A percentile compares a stretch with the other conserved stretches of the same genome.
Conservation (phyloP, 2,113 vertebrate species). For the Chaetops frenatus region DNA sequence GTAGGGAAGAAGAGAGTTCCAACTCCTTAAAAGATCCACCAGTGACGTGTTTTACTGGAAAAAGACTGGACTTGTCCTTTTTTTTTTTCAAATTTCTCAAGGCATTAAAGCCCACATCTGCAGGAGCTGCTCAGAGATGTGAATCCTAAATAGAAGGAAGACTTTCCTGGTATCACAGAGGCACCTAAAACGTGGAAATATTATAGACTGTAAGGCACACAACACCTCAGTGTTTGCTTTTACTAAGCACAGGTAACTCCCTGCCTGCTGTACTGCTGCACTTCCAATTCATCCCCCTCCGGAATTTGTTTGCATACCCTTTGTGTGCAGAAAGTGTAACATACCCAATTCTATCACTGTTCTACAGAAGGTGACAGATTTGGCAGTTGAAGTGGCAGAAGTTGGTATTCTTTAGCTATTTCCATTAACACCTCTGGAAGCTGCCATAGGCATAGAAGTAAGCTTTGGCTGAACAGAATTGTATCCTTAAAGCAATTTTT, state of each 20-base stretch:
- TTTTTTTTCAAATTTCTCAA: not conserved
- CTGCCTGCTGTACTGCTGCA: slow-evolving; percentile 27
- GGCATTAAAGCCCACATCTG: slow-evolving; percentile 21
- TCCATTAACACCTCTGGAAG: slow-evolving; percentile 59
- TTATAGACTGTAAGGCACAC: slow-evolving; percentile 12
- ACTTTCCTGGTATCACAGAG: slow-evolving; percentile 8
- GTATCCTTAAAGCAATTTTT: slow-evolving; percentile 49
- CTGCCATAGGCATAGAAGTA: slow-evolving; percentile 20
- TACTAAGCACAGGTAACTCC: slow-evolving; percentile 49
- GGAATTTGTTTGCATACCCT: slow-evolving; percentile 51
- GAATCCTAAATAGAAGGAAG: slow-evolving; percentile 10
- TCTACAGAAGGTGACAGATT: slow-evolving; percentile 47
- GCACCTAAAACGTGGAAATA: slow-evolving; percentile 1
- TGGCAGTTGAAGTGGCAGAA: slow-evolving; percentile 52
- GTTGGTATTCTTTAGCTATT: slow-evolving; percentile 54
- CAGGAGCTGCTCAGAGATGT: slow-evolving; percentile 22
- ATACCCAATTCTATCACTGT: slow-evolving; percentile 17
- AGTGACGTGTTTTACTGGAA: not conserved
- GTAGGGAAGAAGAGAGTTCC: not conserved
- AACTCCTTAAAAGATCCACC: not conserved
- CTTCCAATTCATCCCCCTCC: not conserved
- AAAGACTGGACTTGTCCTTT: slow-evolving; percentile 8
- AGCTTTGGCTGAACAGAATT: slow-evolving; percentile 39
- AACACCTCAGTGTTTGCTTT: slow-evolving; percentile 41
- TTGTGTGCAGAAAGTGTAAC: slow-evolving; percentile 36